These are phyloP conservation scores for Mastomys coucha DNA, from an alignment of 2,113 vertebrate genomes.

Conservation along the genomic window DNA sequence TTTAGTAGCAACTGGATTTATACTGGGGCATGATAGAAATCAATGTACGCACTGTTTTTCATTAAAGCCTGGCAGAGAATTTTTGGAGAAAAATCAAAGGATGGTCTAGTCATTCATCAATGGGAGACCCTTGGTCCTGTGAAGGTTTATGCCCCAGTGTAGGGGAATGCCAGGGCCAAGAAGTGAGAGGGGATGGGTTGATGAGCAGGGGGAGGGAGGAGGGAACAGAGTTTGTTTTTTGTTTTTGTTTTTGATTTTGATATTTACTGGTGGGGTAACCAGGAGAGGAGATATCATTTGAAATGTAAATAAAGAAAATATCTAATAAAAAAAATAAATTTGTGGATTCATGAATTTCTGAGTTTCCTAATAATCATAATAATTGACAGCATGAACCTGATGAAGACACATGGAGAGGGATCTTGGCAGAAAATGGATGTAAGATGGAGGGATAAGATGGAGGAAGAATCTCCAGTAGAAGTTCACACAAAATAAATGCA, in stretches of 20 bases:
- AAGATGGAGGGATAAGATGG: neutral
- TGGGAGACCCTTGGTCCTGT: too few relatives aligned
- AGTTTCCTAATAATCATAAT: neutral
- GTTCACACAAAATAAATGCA: neutral
- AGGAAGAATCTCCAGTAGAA: neutral
- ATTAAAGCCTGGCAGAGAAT: neutral
- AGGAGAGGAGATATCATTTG: too few relatives aligned
- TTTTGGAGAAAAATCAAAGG: slow-evolving; percentile 4
- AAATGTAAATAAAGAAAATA: too few relatives aligned
- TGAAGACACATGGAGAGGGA: neutral
- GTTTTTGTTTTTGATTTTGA: too few relatives aligned
- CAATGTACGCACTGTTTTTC: neutral
- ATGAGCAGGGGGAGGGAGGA: too few relatives aligned
- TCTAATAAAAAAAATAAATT: too few relatives aligned
- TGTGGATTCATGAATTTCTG: neutral
- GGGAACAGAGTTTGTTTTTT: too few relatives aligned
- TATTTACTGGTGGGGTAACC: too few relatives aligned
- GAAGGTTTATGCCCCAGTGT: too few relatives aligned
- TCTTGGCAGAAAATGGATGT: neutral
- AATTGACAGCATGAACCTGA: neutral
- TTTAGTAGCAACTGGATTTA: neutral
- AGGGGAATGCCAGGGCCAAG: too few relatives aligned
- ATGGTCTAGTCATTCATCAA: too few relatives aligned
- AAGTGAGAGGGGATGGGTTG: too few relatives aligned
- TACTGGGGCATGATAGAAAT: neutral